Conservation (phyloP, 2,113 vertebrate genomes). For the Diadophis punctatus region DNA sequence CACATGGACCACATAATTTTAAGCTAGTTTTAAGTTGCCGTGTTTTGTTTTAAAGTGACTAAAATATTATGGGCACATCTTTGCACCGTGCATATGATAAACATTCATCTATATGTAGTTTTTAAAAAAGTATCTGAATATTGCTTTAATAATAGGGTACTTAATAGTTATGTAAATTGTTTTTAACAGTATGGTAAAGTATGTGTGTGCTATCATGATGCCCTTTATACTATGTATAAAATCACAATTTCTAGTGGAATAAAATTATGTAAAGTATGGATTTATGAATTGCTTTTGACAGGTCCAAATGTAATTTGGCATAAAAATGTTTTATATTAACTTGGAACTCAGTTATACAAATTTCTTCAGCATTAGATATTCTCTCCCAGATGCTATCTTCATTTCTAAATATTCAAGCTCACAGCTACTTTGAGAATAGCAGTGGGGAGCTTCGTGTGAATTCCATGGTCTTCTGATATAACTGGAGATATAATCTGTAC, state of each 20-base stretch:
- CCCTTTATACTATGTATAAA: slow-evolving; percentile 77
- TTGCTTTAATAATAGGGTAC: slow-evolving; percentile 72
- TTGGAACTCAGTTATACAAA: background rate
- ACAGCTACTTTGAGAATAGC: background rate
- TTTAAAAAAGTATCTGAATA: slow-evolving; percentile 51
- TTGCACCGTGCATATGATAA: slow-evolving; percentile 70
- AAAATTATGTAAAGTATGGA: slow-evolving; percentile 69
- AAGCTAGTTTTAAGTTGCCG: slow-evolving; percentile 63
- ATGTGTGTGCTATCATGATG: slow-evolving; percentile 66
- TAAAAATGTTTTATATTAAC: background rate
- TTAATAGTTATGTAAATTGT: slow-evolving; percentile 66
- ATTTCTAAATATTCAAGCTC: background rate
- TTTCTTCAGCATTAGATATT: background rate
- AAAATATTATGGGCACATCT: slow-evolving; percentile 56
- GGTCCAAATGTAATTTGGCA: slow-evolving; percentile 17
- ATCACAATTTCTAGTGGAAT: slow-evolving; percentile 72
- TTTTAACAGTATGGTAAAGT: slow-evolving; percentile 67
- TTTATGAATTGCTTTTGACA: slow-evolving; percentile 41
- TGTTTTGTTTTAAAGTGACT: slow-evolving; percentile 65
- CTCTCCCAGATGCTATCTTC: background rate
- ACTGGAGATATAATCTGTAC: background rate
- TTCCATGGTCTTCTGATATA: background rate
- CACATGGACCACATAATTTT: slow-evolving; percentile 43
- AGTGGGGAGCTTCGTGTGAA: background rate
- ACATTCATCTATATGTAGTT: slow-evolving; percentile 66